Evolutionary conservation across 2,888 invertebrate genomes (phyloP), one percentile per base, ranked within the genome.

Genomic region (Dascillus cervinus): DNA sequence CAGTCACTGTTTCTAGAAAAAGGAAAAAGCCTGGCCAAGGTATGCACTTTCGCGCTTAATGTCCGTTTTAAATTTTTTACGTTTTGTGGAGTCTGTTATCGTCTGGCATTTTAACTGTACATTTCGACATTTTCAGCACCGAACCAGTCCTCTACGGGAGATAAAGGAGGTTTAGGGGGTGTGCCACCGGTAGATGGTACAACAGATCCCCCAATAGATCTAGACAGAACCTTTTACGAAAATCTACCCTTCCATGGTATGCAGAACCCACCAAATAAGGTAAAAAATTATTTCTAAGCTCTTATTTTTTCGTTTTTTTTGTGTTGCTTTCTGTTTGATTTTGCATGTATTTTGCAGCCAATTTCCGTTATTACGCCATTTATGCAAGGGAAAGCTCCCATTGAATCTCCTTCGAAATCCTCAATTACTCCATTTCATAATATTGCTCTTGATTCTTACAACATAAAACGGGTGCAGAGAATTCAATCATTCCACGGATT

Each of bases 181-280:
- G 63, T 60, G 52, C 62, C 57, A 57, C 62, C 59, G 55, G 56
- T 60, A 57, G 65, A 65, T 50, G 60, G 58, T 56, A 56, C 56
- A 56, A 64, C 65, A 55, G 64, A 77, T 77, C 82, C 73, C 70
- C 75, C 79, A 64, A 77, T 79, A 69, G 87, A 87, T 65, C 81
- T 82, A 65, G 76, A 77, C 54, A 84, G 85, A 52, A 87, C 86
- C 64, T 82, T 85, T 62, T 92, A 91, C 75, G 91, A 92, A 72
- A 92, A 92, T 70, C 78, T 91, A 58, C 91, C 91, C 60, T 92
- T 91, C 77, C 91, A 91, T 66, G 90, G 90, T 55, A 79, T 91
- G 60, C 90, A 90, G 71, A 85, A 87, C 67, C 87, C 90, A 60
- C 90, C 89, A 56, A 85, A 89, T 69, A 91, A 91, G 86, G 91